These are phyloP conservation scores for Muntiacus reevesi DNA, from an alignment of 2,113 vertebrate species.

Conservation along the genomic window DNA sequence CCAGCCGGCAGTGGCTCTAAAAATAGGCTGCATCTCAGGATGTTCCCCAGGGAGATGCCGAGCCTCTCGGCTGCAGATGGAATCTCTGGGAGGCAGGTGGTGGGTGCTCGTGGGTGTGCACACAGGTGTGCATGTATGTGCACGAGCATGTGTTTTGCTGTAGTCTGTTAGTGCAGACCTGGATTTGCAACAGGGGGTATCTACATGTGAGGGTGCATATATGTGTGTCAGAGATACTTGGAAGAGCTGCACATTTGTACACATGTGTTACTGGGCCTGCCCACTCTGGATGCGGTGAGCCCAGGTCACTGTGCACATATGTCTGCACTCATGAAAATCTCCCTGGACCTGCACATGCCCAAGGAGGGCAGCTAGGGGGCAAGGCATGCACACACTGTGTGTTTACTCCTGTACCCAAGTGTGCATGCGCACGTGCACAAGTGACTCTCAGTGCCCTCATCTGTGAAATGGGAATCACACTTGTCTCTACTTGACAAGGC, in stretches of 20 bases:
- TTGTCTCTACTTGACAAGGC: not conserved
- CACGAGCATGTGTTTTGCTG: conserved; percentile 18
- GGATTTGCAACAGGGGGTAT: not conserved
- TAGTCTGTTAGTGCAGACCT: not conserved
- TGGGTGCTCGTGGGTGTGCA: conserved; percentile 65
- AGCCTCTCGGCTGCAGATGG: conserved; percentile 67
- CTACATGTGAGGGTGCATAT: not conserved
- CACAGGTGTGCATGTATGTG: conserved; percentile 42
- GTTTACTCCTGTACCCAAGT: not conserved
- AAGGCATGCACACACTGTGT: not conserved
- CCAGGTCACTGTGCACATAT: not conserved
- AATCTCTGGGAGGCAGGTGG: conserved; percentile 69
- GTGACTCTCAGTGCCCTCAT: not conserved
- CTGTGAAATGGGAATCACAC: not conserved
- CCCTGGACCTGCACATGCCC: not conserved
- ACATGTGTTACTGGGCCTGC: not conserved
- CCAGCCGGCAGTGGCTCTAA: conserved; percentile 70
- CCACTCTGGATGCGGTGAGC: not conserved
- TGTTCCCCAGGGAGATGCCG: conserved; percentile 67
- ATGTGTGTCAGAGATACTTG: not conserved
- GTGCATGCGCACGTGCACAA: not conserved
- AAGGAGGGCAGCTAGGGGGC: not conserved
- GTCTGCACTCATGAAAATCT: not conserved
- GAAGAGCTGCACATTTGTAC: not conserved
- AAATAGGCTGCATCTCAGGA: conserved; percentile 67